A percentile compares a stretch with the other conserved stretches of the same genome.
Conservation (phyloP, 2,888 invertebrate species). For the Adelognathus sp. region DNA sequence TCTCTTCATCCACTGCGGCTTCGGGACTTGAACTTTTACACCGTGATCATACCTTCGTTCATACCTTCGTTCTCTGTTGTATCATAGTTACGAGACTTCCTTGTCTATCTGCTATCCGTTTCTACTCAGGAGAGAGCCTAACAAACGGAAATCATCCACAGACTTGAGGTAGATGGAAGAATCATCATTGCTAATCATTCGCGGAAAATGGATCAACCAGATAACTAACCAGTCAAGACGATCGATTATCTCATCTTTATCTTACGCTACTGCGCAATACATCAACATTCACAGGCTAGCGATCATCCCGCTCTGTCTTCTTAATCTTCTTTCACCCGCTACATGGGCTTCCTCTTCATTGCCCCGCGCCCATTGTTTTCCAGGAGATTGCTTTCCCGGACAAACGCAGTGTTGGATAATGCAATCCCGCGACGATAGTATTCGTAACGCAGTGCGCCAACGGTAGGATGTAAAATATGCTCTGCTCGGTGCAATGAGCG, state of each 20-base stretch:
- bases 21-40: constrained; percentile 16
- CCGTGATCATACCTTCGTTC: not conserved
- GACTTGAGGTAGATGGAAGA: not conserved
- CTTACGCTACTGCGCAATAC: constrained; percentile 41
- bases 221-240: no score
- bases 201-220: constrained; percentile 59
- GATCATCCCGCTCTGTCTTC: constrained; percentile 3
- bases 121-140: no score
- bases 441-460: constrained; percentile 42
- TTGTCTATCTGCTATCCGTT: constrained; percentile 15
- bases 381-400: constrained; percentile 67
- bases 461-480: constrained; percentile 49
- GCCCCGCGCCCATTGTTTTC: constrained; percentile 65
- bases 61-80: not conserved
- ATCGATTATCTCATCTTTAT: constrained; percentile 69
- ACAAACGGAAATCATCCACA: not conserved
- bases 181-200: constrained; percentile 64
- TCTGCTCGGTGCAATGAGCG: constrained; percentile 40
- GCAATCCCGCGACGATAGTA: constrained; percentile 52
- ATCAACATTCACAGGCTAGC: not conserved
- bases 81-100: constrained; percentile 9
- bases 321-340: not conserved
- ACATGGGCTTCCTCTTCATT: constrained; percentile 52
- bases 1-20: not conserved
- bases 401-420: constrained; percentile 37